phyloP scores from a whole-genome alignment of 1,140 invertebrate genomes.

The Drosophila arawakana region DNA sequence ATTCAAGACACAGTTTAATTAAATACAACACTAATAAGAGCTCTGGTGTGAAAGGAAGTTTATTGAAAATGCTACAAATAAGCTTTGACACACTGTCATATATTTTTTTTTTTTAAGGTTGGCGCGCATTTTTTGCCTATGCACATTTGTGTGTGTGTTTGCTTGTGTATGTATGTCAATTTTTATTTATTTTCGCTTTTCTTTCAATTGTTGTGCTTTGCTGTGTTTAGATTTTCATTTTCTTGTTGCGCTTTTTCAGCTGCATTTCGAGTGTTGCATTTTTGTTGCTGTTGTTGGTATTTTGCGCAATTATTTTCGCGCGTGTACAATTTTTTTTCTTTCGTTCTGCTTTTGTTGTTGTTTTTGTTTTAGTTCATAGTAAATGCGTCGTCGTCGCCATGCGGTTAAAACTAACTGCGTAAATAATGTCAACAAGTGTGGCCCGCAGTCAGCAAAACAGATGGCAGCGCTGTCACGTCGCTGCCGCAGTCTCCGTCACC shows the following conservation, averaged over 20 bases:
- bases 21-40: no score
- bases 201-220: background rate
- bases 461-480: background rate
- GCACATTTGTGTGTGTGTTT: slow-evolving; percentile 34
- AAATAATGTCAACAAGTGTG: slow-evolving; percentile 69
- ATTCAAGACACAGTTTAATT: no score
- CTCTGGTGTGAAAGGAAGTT: no score
- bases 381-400: slow-evolving; percentile 35
- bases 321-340: slow-evolving; percentile 35
- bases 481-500: background rate
- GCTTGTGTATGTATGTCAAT: slow-evolving; percentile 7
- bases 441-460: slow-evolving; percentile 10
- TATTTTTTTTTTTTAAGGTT: slow-evolving; percentile 18
- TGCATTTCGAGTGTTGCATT: slow-evolving; percentile 7
- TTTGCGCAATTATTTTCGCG: slow-evolving; percentile 63
- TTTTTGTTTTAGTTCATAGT: slow-evolving; percentile 17
- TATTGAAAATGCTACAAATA: no score
- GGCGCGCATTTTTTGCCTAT: slow-evolving; percentile 49
- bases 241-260: slow-evolving; percentile 11
- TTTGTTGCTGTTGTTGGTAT: slow-evolving; percentile 27
- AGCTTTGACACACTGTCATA: no score
- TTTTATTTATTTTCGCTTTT: slow-evolving; percentile 48
- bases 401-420: slow-evolving; percentile 61
- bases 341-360: slow-evolving; percentile 40
- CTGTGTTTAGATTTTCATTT: background rate